Conservation (phyloP, 2,797 vertebrate species). For the Malacoraja senta region DNA sequence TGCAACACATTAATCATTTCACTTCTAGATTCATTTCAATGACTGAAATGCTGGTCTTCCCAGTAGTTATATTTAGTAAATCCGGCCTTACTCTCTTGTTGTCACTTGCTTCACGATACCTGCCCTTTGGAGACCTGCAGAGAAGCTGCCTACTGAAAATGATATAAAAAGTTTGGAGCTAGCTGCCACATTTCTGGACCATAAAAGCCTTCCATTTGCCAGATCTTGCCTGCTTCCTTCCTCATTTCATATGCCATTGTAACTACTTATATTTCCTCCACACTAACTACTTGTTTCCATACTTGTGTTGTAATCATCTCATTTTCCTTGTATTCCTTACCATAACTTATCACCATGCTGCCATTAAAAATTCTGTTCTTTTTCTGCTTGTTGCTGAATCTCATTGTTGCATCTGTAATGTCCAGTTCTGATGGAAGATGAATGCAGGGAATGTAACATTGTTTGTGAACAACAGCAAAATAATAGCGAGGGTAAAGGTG, state of each 20-base stretch:
- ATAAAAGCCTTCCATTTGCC: not conserved
- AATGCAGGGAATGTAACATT: too few relatives aligned
- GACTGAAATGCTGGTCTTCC: not conserved
- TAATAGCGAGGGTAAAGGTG: too few relatives aligned
- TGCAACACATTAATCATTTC: constrained; percentile 22
- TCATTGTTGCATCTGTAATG: not conserved
- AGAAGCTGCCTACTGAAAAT: not conserved
- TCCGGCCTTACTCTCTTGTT: not conserved
- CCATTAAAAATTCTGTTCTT: not conserved
- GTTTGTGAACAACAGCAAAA: too few relatives aligned
- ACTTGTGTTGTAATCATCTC: not conserved
- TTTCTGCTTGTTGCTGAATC: not conserved
- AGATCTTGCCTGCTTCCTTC: not conserved
- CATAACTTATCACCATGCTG: not conserved
- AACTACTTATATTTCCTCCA: not conserved
- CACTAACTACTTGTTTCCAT: not conserved
- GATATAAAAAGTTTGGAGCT: not conserved
- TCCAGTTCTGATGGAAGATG: not conserved
- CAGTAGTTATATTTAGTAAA: not conserved
- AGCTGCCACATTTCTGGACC: too few relatives aligned
- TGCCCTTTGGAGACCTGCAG: not conserved
- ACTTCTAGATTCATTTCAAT: constrained; percentile 20
- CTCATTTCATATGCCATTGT: too few relatives aligned
- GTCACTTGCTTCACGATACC: not conserved
- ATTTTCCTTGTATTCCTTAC: not conserved